Evolutionary conservation across 2,797 vertebrate genomes (phyloP).

Genomic region (Craterocephalus amniculus): DNA sequence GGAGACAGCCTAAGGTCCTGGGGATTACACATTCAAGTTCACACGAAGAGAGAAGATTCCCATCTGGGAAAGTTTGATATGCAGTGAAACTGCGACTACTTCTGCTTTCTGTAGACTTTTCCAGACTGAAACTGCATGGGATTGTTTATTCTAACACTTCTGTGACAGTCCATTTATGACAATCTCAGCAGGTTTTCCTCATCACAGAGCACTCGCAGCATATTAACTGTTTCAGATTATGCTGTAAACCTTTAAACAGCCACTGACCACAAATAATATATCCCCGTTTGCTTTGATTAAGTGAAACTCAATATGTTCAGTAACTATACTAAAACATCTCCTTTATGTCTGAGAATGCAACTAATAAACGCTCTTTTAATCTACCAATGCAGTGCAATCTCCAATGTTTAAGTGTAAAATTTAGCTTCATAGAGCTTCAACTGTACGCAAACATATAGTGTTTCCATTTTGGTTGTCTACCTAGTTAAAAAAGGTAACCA

Average conservation of each 20-base stretch:
- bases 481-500: background rate
- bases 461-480: background rate
- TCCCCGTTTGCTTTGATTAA: background rate
- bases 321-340: background rate
- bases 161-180: background rate
- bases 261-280: background rate
- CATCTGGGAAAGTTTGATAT: constrained; percentile 25
- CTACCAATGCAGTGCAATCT: background rate
- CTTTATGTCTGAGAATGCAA: background rate
- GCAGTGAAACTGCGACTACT: constrained; percentile 8
- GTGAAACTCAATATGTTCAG: background rate
- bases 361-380: background rate
- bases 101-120: background rate
- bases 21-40: constrained; percentile 32
- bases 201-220: background rate
- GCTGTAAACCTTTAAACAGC: background rate
- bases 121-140: background rate
- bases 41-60: constrained; percentile 40
- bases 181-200: background rate
- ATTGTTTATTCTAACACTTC: background rate
- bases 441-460: no score
- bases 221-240: background rate
- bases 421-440: background rate
- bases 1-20: constrained; percentile 37
- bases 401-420: background rate